Conservation (phyloP, 2,888 invertebrate species). For the Rotaria socialis region DNA sequence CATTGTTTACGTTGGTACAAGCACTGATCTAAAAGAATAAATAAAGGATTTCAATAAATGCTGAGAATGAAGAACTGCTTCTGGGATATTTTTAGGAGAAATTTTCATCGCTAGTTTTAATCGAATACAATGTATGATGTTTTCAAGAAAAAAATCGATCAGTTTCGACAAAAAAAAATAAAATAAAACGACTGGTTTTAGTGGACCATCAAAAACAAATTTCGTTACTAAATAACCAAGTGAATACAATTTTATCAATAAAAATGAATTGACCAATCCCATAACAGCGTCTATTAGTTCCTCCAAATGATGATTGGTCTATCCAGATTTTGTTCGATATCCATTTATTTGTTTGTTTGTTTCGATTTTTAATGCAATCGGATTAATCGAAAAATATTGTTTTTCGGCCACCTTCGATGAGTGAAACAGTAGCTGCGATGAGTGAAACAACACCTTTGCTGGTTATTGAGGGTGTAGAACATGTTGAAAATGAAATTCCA, state of each 20-base stretch:
- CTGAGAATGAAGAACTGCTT: no score
- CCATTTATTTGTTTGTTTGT: slow-evolving; percentile 25
- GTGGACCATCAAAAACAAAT: neutral
- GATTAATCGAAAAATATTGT: neutral
- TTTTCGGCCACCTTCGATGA: neutral
- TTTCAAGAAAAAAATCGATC: no score
- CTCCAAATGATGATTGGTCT: neutral
- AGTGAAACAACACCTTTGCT: neutral
- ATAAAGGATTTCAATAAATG: no score
- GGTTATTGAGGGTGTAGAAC: neutral
- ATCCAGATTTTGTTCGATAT: neutral
- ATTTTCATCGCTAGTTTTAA: no score
- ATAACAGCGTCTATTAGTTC: neutral
- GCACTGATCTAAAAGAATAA: neutral
- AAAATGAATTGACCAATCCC: neutral
- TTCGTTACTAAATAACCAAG: neutral
- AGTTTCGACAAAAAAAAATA: no score
- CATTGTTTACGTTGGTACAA: slow-evolving; percentile 13
- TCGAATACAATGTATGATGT: no score
- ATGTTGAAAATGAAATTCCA: neutral
- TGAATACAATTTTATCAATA: neutral
- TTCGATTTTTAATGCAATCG: neutral
- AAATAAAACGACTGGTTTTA: no score
- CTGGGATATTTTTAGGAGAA: no score
- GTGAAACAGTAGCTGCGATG: neutral